phyloP scores from a whole-genome alignment of 2,797 vertebrate species.

The Dipus sagitta region DNA sequence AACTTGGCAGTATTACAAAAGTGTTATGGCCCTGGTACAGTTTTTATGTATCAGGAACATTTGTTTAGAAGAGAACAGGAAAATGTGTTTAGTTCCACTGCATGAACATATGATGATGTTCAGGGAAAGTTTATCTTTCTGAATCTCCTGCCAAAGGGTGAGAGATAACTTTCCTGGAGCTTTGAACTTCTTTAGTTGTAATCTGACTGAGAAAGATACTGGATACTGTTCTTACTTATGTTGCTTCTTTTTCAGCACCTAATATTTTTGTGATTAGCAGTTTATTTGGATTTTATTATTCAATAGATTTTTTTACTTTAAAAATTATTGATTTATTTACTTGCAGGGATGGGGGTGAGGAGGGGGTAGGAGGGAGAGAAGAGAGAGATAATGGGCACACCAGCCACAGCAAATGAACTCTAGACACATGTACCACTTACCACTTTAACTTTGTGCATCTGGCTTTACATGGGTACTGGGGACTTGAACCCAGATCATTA shows the following conservation, averaged over 20 bases:
- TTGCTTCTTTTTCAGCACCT: constrained; percentile 9
- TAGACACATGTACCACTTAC: too few species aligned
- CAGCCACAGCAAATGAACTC: too few species aligned
- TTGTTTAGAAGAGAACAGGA: constrained; percentile 58
- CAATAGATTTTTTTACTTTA: constrained; percentile 36
- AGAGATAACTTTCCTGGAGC: constrained; percentile 38
- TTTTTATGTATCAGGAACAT: constrained; percentile 40
- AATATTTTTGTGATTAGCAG: constrained; percentile 10
- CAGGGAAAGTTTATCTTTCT: not conserved
- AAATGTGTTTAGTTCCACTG: constrained; percentile 3
- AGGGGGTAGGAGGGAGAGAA: too few species aligned
- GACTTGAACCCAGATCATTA: too few species aligned
- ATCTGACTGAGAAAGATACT: constrained; percentile 27
- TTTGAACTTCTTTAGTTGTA: constrained; percentile 51
- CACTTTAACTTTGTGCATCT: too few species aligned
- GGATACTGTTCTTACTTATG: not conserved
- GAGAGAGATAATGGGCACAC: too few species aligned
- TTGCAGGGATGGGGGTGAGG: too few species aligned
- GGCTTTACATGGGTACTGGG: too few species aligned
- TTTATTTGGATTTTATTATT: constrained; percentile 61
- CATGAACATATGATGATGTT: not conserved
- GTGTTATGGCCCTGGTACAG: not conserved
- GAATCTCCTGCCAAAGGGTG: not conserved
- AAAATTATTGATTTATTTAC: too few species aligned
- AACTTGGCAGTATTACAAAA: not conserved